phyloP scores from a whole-genome alignment of 2,797 vertebrate species.

The Mormyrus proboscirostris region DNA sequence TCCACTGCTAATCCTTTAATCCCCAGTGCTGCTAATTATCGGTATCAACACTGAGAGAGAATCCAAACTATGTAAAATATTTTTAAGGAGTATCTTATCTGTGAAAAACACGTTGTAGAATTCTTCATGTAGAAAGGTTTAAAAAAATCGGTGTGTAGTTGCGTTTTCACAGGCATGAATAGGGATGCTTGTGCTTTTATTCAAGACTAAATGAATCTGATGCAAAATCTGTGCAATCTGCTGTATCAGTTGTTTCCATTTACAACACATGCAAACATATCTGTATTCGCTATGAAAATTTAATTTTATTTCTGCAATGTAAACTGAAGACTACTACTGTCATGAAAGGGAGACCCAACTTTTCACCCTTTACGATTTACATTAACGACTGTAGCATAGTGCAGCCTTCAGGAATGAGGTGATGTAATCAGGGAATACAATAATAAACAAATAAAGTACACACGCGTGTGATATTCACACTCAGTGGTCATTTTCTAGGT shows the following conservation, averaged over 20 bases:
- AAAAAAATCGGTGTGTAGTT: not conserved
- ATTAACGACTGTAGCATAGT: not conserved
- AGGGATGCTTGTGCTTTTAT: not conserved
- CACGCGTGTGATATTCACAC: not conserved
- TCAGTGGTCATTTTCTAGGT: not conserved
- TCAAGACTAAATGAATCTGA: not conserved
- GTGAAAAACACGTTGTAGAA: not conserved
- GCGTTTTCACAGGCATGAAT: not conserved
- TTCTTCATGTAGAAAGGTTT: not conserved
- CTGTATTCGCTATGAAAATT: not conserved
- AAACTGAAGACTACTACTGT: not conserved
- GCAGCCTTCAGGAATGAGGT: not conserved
- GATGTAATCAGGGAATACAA: not conserved
- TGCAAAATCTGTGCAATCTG: not conserved
- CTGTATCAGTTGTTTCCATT: not conserved
- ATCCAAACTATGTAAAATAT: slow-evolving; percentile 7
- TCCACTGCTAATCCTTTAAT: slow-evolving; percentile 13
- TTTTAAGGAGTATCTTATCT: slow-evolving; percentile 15
- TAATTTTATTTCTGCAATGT: not conserved
- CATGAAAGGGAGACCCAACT: not conserved
- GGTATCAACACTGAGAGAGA: not conserved
- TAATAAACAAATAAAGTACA: not conserved
- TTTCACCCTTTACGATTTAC: not conserved
- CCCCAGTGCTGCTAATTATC: slow-evolving; percentile 9
- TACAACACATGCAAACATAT: not conserved